A percentile compares a stretch with the other conserved stretches of the same genome.
These are phyloP conservation scores for Drosophila kohkoa DNA, from an alignment of 1,140 invertebrate species.

Conservation along the genomic window DNA sequence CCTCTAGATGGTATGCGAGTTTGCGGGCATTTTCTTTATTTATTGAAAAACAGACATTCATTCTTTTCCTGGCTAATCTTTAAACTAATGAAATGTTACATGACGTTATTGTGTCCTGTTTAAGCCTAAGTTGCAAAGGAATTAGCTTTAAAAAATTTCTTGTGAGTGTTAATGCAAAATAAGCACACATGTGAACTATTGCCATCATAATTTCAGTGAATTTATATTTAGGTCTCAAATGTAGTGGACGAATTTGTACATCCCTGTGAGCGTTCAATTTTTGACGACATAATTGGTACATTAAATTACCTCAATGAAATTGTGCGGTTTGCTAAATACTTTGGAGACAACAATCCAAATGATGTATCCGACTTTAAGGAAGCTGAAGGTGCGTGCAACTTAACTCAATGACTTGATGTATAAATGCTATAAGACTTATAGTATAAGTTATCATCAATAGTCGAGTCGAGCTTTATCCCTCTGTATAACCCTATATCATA, in stretches of 20 bases:
- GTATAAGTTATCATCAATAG: no score
- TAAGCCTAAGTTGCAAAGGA: constrained; percentile 55
- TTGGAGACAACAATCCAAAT: constrained; percentile 8
- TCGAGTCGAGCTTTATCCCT: no score
- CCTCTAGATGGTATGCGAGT: neutral
- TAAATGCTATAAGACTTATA: no score
- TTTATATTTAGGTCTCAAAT: constrained; percentile 37
- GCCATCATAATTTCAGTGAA: no score
- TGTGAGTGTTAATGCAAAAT: constrained; percentile 44
- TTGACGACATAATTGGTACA: constrained; percentile 67
- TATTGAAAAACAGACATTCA: neutral
- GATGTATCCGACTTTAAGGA: constrained; percentile 17
- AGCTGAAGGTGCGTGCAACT: constrained; percentile 24
- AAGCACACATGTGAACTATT: neutral
- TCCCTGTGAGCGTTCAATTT: constrained; percentile 74
- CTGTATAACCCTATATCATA: no score
- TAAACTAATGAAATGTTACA: constrained; percentile 66
- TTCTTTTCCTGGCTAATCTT: neutral
- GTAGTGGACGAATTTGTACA: constrained; percentile 66
- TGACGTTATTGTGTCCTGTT: constrained; percentile 71
- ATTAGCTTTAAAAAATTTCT: constrained; percentile 59
- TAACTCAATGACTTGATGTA: no score
- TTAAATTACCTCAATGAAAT: constrained; percentile 66
- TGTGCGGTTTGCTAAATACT: constrained; percentile 56
- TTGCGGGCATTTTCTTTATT: constrained; percentile 5